These are phyloP conservation scores for Drosophila atroscutellata DNA, from an alignment of 2,888 invertebrate genomes.

Conservation along the genomic window DNA sequence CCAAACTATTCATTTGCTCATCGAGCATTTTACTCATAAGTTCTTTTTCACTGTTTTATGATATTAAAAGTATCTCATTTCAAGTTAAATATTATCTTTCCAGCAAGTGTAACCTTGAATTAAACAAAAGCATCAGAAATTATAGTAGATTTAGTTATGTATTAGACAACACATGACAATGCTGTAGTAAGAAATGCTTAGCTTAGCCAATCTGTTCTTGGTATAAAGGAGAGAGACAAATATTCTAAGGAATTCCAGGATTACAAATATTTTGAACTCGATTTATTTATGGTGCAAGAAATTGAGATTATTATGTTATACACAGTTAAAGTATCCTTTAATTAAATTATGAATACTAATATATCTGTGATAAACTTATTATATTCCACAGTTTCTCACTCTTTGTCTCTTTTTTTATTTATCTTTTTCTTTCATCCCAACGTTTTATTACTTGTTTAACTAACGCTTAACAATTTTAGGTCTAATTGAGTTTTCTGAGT, in stretches of 20 bases:
- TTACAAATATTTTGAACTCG: neutral
- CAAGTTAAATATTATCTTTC: neutral
- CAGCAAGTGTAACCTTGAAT: neutral
- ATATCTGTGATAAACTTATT: neutral
- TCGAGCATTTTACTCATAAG: neutral
- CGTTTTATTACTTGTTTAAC: neutral
- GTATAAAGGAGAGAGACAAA: no score
- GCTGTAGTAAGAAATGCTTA: no score
- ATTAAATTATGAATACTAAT: neutral
- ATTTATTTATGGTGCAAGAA: neutral
- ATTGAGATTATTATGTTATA: no score
- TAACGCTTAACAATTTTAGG: fast-evolving
- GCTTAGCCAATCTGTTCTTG: no score
- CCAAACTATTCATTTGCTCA: neutral
- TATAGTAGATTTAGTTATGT: no score
- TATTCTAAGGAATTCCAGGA: fast-evolving
- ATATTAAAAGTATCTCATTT: neutral
- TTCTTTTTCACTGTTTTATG: neutral
- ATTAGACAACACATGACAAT: no score
- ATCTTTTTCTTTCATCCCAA: neutral
- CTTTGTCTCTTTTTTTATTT: neutral
- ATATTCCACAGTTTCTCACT: neutral
- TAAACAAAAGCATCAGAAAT: neutral
- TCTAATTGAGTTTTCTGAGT: neutral
- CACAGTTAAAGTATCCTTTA: no score